Conservation (phyloP, 2,888 invertebrate genomes). For the Caenorhabditis sinica region DNA sequence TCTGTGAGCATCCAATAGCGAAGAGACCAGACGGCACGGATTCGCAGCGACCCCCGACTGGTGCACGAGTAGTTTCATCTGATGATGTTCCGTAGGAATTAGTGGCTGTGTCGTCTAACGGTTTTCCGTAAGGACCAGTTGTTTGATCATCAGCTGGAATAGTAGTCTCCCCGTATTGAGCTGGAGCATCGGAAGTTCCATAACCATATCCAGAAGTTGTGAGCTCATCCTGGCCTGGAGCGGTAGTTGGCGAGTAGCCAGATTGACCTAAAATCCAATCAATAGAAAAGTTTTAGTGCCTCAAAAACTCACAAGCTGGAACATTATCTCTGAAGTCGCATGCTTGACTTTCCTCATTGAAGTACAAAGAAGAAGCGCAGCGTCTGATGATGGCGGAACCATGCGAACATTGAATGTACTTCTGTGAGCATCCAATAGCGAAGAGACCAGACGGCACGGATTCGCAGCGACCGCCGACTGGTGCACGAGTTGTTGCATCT, state of each 20-base stretch:
- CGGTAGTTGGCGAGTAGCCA: not conserved
- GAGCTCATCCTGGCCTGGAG: not conserved
- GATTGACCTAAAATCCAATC: not conserved
- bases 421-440: conserved; percentile 60
- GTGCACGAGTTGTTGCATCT: conserved; percentile 28
- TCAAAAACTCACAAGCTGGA: conserved; percentile 17
- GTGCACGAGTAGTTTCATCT: too few species aligned
- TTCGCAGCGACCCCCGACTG: too few species aligned
- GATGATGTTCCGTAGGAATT: too few species aligned
- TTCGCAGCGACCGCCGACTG: conserved; percentile 38
- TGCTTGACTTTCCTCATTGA: conserved; percentile 7
- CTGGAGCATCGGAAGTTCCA: not conserved
- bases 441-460: conserved; percentile 37
- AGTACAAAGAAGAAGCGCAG: conserved; percentile 54
- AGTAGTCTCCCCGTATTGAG: too few species aligned
- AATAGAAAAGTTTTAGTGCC: not conserved
- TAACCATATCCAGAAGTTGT: not conserved
- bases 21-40: conserved; percentile 37
- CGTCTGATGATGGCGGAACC: conserved; percentile 38
- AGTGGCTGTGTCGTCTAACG: too few species aligned
- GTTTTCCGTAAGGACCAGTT: too few species aligned
- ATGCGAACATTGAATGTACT: conserved; percentile 57
- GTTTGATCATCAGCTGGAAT: not conserved
- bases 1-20: conserved; percentile 60
- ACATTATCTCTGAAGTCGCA: conserved; percentile 51